phyloP scores from a whole-genome alignment of 2,113 vertebrate genomes.

The Machaerirhynchus nigripectus region DNA sequence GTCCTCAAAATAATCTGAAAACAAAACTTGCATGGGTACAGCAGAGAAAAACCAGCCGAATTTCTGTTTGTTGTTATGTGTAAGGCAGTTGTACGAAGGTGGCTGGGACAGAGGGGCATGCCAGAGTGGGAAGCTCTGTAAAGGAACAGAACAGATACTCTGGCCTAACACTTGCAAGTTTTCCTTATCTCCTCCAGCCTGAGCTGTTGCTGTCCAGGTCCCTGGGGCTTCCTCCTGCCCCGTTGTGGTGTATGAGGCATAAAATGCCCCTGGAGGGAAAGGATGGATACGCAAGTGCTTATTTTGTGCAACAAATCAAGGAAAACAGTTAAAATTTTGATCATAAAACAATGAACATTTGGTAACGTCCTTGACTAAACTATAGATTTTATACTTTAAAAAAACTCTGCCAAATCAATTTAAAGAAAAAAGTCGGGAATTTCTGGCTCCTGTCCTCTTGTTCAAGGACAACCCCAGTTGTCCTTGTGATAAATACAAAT shows the following conservation, averaged over 20 bases:
- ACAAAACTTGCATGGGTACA: not conserved
- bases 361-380: not conserved
- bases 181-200: not conserved
- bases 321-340: not conserved
- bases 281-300: not conserved
- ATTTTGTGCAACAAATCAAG: not conserved
- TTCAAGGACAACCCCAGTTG: not conserved
- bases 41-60: not conserved
- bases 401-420: not conserved
- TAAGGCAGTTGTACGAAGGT: not conserved
- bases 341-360: not conserved
- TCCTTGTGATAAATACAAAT: not conserved
- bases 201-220: not conserved
- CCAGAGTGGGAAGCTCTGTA: not conserved
- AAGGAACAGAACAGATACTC: not conserved
- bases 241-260: not conserved
- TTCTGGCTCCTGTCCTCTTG: not conserved
- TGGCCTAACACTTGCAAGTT: not conserved
- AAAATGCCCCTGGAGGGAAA: not conserved
- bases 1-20: not conserved
- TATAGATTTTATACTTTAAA: not conserved
- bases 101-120: not conserved
- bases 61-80: not conserved
- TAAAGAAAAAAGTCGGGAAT: not conserved
- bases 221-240: not conserved